phyloP scores from a whole-genome alignment of 1,140 invertebrate genomes.

The Drosophila ironensis region DNA sequence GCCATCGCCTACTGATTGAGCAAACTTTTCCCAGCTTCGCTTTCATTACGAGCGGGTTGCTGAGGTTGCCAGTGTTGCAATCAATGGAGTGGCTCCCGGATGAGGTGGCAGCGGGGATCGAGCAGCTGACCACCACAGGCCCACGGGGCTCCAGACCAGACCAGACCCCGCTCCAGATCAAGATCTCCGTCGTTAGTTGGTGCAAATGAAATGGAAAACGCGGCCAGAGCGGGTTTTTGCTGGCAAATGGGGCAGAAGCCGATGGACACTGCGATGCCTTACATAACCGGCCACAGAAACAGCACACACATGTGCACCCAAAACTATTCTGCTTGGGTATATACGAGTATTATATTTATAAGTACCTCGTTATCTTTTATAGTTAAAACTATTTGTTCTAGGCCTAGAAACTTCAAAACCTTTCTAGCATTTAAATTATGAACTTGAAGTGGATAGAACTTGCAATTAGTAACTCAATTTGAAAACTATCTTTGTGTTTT shows the following conservation, averaged over 20 bases:
- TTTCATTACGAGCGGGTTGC: constrained; percentile 12
- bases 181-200: constrained; percentile 16
- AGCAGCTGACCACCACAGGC: constrained; percentile 25
- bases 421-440: no score
- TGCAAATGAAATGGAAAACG: constrained; percentile 44
- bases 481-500: no score
- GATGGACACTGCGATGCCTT: constrained; percentile 18
- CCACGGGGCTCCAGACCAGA: background rate
- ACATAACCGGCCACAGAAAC: constrained; percentile 27
- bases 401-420: no score
- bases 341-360: background rate
- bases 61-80: constrained; percentile 21
- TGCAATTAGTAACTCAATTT: no score
- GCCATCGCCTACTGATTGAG: constrained; percentile 26
- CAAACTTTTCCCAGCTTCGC: constrained; percentile 22
- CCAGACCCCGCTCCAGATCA: constrained; percentile 17
- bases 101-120: background rate
- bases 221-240: constrained; percentile 25
- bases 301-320: constrained; percentile 22
- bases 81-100: constrained; percentile 1
- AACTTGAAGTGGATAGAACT: no score
- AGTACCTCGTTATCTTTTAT: no score
- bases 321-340: background rate
- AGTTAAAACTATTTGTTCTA: no score
- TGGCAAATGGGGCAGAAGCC: constrained; percentile 35